Conservation (phyloP, 2,888 invertebrate genomes). For the Trichopria drosophilae region DNA sequence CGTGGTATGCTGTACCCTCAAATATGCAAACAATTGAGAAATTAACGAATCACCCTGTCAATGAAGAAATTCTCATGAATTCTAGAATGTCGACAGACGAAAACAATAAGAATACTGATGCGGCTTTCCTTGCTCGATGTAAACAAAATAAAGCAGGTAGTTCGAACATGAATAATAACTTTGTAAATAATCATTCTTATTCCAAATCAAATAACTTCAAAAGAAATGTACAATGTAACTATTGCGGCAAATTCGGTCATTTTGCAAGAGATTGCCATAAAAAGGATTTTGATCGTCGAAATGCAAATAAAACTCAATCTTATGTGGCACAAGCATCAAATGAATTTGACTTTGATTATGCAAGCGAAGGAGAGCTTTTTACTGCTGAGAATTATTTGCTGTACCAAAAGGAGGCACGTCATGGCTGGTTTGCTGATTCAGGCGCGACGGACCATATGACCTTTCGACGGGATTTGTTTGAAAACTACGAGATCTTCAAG, state of each 20-base stretch:
- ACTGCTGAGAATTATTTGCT: neutral
- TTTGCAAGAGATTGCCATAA: conserved; percentile 20
- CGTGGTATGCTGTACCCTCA: conserved; percentile 21
- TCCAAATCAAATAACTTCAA: neutral
- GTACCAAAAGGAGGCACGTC: neutral
- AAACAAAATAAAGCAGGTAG: conserved; percentile 4
- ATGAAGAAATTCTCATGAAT: conserved; percentile 18
- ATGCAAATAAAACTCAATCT: conserved; percentile 1
- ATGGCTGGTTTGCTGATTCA: conserved; percentile 23
- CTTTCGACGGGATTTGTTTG: conserved; percentile 20
- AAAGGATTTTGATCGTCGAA: conserved; percentile 3
- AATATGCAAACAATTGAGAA: conserved; percentile 15
- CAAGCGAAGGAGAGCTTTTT: neutral
- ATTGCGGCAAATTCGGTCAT: conserved; percentile 21
- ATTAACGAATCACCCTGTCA: conserved; percentile 16
- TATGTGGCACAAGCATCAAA: conserved; percentile 1
- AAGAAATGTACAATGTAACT: too few species aligned
- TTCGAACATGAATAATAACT: too few species aligned
- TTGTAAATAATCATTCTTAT: too few species aligned
- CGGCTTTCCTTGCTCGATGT: neutral
- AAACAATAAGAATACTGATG: neutral
- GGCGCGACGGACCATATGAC: conserved; percentile 27
- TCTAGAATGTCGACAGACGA: conserved; percentile 6
- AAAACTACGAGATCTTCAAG: conserved; percentile 5
- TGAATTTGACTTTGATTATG: neutral